Base-by-base conservation (phyloP, 2,888 invertebrate species). In the Fragum sueziense region DNA sequence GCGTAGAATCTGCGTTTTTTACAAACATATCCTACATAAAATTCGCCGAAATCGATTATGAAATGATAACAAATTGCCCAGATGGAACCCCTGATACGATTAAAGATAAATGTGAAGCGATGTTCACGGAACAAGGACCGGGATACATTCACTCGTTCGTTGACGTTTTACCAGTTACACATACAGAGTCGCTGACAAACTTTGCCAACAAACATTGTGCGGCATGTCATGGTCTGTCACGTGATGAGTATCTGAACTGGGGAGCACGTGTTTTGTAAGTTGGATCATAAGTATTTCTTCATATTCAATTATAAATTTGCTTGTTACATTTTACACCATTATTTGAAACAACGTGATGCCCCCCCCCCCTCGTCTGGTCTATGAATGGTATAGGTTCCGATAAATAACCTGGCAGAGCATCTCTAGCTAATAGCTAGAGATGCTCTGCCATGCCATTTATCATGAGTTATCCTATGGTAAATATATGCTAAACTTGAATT, bases 171-270 rank as follows among this genome's bases (percentile, higher is more conserved):
- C 57, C 57, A 6, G 25, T 25, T 57, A 20, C 57, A 4, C 25
- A 57, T 57, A 11, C 57, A 7, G 25, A 7, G 6, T 20, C 57
- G 4, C 6, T 11, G n/a, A 57, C 57, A 9, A 57, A 57, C 57
- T 57, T 57, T 57, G 57, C 57, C 2, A 57, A 57, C 25, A 22
- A 27, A 22, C 57, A 57, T 25, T 57, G 57, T 27, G 57, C 57
- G 14, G 57, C 57, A 11, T 57, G 57, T n/a, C 2, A 57, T 25
- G 27, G 27, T 22, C 14, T 57, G n/a, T 27, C 57, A 27, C 2
- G 14, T 11, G 57, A 57, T 2, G 25, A 27, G 25, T 57, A 57
- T n/a, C 3, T 3, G 7, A 2, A 25, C 9, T 57, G 57, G 57
- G 17, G 11, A 17, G 17, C 17, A 41, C 17, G 11, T 9, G n/a